Evolutionary conservation across 2,888 invertebrate species (phyloP), one percentile per base, ranked within the genome.

Genomic region (Stratiomys singularior): DNA sequence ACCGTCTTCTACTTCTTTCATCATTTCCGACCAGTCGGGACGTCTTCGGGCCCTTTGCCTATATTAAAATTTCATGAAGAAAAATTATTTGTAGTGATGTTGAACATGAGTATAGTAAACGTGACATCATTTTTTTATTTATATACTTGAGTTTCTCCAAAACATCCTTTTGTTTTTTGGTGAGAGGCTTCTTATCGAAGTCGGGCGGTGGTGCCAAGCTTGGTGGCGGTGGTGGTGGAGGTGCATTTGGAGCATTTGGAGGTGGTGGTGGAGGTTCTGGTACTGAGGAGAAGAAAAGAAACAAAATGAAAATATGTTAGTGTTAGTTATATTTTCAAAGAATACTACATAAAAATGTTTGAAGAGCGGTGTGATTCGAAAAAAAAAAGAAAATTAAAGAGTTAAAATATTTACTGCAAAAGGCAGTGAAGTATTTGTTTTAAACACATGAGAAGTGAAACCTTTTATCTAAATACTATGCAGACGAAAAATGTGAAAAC

Each of bases 21-120:
- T 94, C 93, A 96, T 93, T 82, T 93, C 92, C 18, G 92, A 93
- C 96, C 96, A 96, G 85, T 96, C 96, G 0, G 96, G 96, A 81
- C 96, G 90, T 84, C 90, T 92, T 81, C 95, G 90, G 0, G 96
- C 95, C 82, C 95, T 89, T 82, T 93, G 88, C 84, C 89, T 89
- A 79, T 28, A 80, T 80, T 76, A 64, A 47, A 63, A 66, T 44
- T 27, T 21, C 13, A 74, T 30, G 13, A 74, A 74, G 27, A 15
- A 58, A 25, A 23, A 2, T 71, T 47, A 5, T 47, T 37, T 67
- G 1, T n/a, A 72, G 27, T 74, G 30, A 72, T 25, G 52, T 56
- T 72, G 1, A 15, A 13, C 23, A 58, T 47, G 23, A 28, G 60
- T 58, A 58, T 25, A 47, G 11, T 37, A 15, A 30, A 58, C n/a